Evolutionary conservation across 2,113 vertebrate species (phyloP), one percentile per base, ranked within the genome.

Genomic region (Vulpes ferrilata): DNA sequence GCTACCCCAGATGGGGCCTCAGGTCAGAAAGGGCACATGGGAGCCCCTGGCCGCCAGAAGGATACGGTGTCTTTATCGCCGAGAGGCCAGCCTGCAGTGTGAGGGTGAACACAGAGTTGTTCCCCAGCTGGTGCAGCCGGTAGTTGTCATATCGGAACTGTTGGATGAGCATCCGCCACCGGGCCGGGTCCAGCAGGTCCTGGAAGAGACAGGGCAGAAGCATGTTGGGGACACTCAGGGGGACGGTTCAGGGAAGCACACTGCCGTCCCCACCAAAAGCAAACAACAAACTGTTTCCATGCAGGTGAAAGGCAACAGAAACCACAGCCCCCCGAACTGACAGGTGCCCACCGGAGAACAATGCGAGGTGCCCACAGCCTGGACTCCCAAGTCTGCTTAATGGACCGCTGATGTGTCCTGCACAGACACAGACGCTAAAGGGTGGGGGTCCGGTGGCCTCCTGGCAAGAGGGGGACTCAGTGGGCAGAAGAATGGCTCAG

Each of bases 111-210:
- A 99, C 99, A 0, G 99, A 99, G 98, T 99, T 99, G 98, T 99
- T 99, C 88, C 99, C 99, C 99, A 99, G 99, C 99, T 99, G 99
- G 98, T 99, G 99, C 98, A 99, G 99, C 98, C 99, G 99, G 99
- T 99, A 99, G 99, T 99, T 99, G 99, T 99, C 99, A n/a, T 99
- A 99, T 97, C 99, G 99, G 97, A 99, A 99, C 98, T 99, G 99
- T 97, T 99, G 99, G 98, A 99, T 99, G 95, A 99, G 99, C 99
- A 99, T 99, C 98, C 99, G 99, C 99, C 99, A 99, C 98, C 99
- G 99, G 57, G 99, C 99, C 11, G 99, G 99, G 98, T 99, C 99
- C 99, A 99, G 98, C 89, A 99, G 99, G 98, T 99, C 99, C 99
- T 99, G 96, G 90, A 96, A 69, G 88, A 78, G 93, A 96, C 19